Conservation (phyloP, 2,797 vertebrate species). For the Poecilia wingei region DNA sequence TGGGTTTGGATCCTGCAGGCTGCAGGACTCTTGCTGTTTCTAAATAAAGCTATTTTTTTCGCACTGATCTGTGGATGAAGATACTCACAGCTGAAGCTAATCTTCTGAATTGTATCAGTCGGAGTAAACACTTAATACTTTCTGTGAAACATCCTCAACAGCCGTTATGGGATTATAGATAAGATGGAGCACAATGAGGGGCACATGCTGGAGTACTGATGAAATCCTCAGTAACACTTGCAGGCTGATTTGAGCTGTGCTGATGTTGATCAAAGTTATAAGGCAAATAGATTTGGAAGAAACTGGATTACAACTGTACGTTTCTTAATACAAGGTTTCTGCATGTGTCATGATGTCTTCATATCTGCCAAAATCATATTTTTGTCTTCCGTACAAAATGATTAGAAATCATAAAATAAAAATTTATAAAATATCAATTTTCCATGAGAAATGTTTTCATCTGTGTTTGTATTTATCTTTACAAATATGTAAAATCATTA, state of each 20-base stretch:
- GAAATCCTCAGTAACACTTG: constrained; percentile 7
- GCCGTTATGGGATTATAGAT: constrained; percentile 45
- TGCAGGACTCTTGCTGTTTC: constrained; percentile 82
- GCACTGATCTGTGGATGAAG: constrained; percentile 77
- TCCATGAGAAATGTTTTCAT: background rate
- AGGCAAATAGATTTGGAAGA: background rate
- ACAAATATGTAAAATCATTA: background rate
- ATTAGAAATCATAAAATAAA: constrained; percentile 4
- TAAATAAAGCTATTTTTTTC: constrained; percentile 83
- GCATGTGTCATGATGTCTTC: background rate
- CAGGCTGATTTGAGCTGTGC: background rate
- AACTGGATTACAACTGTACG: background rate
- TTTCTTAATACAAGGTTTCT: background rate
- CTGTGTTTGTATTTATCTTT: background rate
- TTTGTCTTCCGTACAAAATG: background rate
- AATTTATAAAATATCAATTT: background rate
- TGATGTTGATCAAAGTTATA: constrained; percentile 11
- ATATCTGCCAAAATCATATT: background rate
- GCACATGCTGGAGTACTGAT: constrained; percentile 19
- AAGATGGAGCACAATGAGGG: constrained; percentile 26
- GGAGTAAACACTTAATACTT: constrained; percentile 48
- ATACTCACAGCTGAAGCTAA: constrained; percentile 70
- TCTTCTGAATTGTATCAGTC: constrained; percentile 58
- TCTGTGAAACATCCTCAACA: constrained; percentile 45
- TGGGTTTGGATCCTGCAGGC: constrained; percentile 78